Conservation (phyloP, 1,140 invertebrate genomes). For the Drosophila micromelanica region DNA sequence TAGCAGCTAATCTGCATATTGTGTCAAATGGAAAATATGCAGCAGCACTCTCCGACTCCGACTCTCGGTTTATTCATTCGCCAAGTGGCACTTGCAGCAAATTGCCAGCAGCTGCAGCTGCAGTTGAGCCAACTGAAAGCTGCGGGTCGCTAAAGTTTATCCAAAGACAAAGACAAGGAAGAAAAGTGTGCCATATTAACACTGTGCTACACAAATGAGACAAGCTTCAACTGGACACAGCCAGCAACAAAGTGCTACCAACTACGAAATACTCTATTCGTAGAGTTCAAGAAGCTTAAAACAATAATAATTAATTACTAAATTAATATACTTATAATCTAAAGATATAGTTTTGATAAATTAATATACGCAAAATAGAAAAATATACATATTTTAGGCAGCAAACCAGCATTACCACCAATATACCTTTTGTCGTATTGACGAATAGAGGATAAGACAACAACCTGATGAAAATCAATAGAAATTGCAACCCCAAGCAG, state of each 20-base stretch:
- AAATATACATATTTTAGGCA: no score
- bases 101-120: constrained; percentile 53
- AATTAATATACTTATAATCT: no score
- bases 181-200: constrained; percentile 42
- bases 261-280: no score
- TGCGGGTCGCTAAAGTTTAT: constrained; percentile 58
- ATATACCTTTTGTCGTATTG: no score
- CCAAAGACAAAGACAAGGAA: constrained; percentile 41
- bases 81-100: constrained; percentile 74
- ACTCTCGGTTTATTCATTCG: constrained; percentile 53
- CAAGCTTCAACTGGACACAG: constrained; percentile 8
- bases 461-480: constrained; percentile 72
- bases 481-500: constrained; percentile 75
- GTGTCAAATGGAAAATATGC: constrained; percentile 64
- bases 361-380: no score
- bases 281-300: no score
- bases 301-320: no score
- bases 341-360: no score
- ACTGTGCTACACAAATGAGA: constrained; percentile 35
- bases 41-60: constrained; percentile 1
- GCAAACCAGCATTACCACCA: no score
- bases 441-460: constrained; percentile 6
- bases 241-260: no score
- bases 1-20: constrained; percentile 81
- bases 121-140: constrained; percentile 19